Conservation (phyloP, 1,140 invertebrate genomes). For the Venturia canescens region DNA sequence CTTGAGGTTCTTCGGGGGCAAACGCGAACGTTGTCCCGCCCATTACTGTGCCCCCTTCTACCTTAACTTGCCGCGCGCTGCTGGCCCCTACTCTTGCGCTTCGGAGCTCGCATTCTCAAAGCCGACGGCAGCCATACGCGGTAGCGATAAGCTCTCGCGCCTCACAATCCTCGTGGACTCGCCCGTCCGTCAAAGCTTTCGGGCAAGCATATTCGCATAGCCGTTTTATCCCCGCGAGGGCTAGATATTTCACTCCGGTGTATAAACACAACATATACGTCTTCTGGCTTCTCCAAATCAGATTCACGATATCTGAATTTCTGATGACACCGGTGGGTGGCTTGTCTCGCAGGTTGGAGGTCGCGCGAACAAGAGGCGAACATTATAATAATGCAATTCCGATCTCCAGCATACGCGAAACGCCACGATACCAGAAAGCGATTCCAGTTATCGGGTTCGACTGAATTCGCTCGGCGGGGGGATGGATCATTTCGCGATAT, state of each 20-base stretch:
- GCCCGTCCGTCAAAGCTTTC: not conserved
- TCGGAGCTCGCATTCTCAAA: not conserved
- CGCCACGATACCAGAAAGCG: too few species aligned
- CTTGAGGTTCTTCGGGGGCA: not conserved
- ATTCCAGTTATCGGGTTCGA: too few species aligned
- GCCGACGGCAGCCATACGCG: constrained; percentile 16
- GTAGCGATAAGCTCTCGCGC: not conserved
- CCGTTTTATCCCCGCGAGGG: not conserved
- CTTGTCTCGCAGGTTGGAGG: too few species aligned
- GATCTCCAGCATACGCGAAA: too few species aligned
- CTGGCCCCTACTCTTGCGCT: not conserved
- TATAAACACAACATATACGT: not conserved
- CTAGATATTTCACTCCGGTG: not conserved
- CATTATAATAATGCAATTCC: too few species aligned
- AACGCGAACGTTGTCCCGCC: constrained; percentile 27
- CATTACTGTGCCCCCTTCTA: not conserved
- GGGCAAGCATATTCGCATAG: not conserved
- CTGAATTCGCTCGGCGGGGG: too few species aligned
- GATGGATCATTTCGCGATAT: too few species aligned
- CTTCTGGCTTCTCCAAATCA: too few species aligned
- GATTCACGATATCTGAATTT: too few species aligned
- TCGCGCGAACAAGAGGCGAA: too few species aligned
- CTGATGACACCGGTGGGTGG: too few species aligned
- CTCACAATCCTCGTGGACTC: constrained; percentile 7
- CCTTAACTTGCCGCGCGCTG: not conserved